Conservation (phyloP, 2,797 vertebrate genomes). For the Sebastiscus tertius region DNA sequence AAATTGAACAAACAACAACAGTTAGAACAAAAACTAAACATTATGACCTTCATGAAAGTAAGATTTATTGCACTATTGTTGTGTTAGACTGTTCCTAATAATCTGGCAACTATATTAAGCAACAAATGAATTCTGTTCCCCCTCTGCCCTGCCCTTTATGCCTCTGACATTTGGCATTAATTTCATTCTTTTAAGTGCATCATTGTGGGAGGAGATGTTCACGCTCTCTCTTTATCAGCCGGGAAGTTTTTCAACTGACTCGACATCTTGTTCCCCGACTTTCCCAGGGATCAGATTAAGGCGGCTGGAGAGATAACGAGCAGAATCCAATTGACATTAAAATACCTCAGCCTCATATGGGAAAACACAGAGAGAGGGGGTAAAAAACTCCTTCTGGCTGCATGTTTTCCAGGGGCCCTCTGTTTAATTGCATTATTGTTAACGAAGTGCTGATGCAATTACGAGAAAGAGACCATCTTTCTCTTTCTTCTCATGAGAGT, state of each 20-base stretch:
- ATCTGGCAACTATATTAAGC: not conserved
- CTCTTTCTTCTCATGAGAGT: constrained; percentile 48
- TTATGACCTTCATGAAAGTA: not conserved
- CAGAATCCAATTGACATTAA: constrained; percentile 61
- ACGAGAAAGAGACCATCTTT: constrained; percentile 65
- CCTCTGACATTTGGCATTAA: constrained; percentile 10
- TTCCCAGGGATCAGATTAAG: constrained; percentile 66
- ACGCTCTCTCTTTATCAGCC: constrained; percentile 40
- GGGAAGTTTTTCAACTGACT: constrained; percentile 40
- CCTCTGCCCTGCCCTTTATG: not conserved
- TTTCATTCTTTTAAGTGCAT: constrained; percentile 6
- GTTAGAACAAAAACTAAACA: not conserved
- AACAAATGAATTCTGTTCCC: not conserved
- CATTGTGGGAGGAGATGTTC: constrained; percentile 18
- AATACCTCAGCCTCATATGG: constrained; percentile 52
- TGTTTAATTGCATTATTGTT: constrained; percentile 73
- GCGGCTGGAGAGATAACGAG: constrained; percentile 56
- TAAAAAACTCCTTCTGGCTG: constrained; percentile 16
- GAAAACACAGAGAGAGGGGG: constrained; percentile 1
- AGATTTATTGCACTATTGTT: not conserved
- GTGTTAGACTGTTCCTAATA: not conserved
- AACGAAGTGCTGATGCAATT: constrained; percentile 78
- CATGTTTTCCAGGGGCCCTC: constrained; percentile 37
- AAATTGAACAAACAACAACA: not conserved
- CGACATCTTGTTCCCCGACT: constrained; percentile 51